These are phyloP conservation scores for Pristionchus mayeri DNA, from an alignment of 2,888 invertebrate genomes.

Conservation along the genomic window DNA sequence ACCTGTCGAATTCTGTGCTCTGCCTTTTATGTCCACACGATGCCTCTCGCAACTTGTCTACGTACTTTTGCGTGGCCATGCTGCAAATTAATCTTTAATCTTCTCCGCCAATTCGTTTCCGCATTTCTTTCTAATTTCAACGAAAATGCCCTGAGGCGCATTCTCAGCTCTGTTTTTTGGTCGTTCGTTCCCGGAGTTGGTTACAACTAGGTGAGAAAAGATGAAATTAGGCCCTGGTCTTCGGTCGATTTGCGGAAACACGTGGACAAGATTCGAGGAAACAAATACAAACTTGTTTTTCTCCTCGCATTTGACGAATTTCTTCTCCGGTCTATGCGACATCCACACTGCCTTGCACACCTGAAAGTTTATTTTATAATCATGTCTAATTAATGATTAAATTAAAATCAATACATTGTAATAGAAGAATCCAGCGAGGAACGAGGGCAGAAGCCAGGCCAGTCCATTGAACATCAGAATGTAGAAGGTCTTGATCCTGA, in stretches of 20 bases:
- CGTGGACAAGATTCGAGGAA: too few species aligned
- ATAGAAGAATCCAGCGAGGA: constrained; percentile 78
- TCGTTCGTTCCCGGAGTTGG: neutral
- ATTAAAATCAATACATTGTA: constrained; percentile 50
- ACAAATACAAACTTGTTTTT: constrained; percentile 24
- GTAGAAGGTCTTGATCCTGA: constrained; percentile 70
- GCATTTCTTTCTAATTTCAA: too few species aligned
- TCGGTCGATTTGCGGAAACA: too few species aligned
- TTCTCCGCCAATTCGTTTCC: too few species aligned
- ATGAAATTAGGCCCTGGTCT: constrained; percentile 21
- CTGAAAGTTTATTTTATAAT: neutral
- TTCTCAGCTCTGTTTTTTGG: neutral
- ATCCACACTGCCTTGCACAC: constrained; percentile 72
- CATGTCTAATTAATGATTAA: neutral
- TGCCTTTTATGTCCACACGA: constrained; percentile 66
- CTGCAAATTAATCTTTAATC: constrained; percentile 53
- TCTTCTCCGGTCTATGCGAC: constrained; percentile 56
- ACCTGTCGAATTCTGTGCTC: constrained; percentile 49
- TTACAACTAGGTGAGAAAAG: neutral
- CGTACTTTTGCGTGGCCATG: constrained; percentile 67
- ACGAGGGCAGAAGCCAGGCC: constrained; percentile 79
- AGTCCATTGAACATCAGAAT: constrained; percentile 77
- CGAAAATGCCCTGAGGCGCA: too few species aligned
- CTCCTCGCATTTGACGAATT: constrained; percentile 32
- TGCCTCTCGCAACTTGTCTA: constrained; percentile 67